These are phyloP conservation scores for Halichondria panicea DNA, from an alignment of 37 sponge, comb jelly and placozoan genomes.

Conservation along the genomic window DNA sequence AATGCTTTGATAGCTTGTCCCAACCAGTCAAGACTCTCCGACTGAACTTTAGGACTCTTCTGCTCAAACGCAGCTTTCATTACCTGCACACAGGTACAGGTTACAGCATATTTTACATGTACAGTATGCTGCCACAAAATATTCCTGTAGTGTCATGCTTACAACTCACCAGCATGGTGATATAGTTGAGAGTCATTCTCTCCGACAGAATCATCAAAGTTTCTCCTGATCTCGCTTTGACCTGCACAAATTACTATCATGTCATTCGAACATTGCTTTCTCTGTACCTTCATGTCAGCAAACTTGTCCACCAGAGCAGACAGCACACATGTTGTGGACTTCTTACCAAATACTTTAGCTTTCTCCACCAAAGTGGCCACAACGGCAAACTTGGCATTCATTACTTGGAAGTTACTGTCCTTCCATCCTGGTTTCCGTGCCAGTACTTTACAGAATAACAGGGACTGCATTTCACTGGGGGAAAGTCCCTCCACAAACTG, in stretches of 20 bases:
- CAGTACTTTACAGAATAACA: constrained; percentile 74
- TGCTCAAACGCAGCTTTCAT: constrained; percentile 77
- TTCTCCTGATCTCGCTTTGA: constrained; percentile 56
- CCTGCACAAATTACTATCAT: background rate
- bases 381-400: constrained; percentile 75
- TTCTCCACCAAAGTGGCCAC: constrained; percentile 56
- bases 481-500: constrained; percentile 63
- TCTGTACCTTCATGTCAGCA: constrained; percentile 74
- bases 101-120: background rate
- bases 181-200: constrained; percentile 63
- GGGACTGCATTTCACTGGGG: constrained; percentile 67
- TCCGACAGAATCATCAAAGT: constrained; percentile 61
- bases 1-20: constrained; percentile 70
- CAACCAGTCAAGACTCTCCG: constrained; percentile 83
- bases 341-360: constrained; percentile 77
- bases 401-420: constrained; percentile 91
- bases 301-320: constrained; percentile 88
- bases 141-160: background rate
- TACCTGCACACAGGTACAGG: constrained; percentile 18
- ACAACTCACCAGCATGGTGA: constrained; percentile 45
- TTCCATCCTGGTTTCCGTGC: constrained; percentile 93
- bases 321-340: constrained; percentile 51
- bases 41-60: constrained; percentile 94
- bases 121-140: background rate
- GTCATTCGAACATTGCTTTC: background rate